phyloP scores from a whole-genome alignment of 2,888 invertebrate genomes.

The Girardia tigrina region DNA sequence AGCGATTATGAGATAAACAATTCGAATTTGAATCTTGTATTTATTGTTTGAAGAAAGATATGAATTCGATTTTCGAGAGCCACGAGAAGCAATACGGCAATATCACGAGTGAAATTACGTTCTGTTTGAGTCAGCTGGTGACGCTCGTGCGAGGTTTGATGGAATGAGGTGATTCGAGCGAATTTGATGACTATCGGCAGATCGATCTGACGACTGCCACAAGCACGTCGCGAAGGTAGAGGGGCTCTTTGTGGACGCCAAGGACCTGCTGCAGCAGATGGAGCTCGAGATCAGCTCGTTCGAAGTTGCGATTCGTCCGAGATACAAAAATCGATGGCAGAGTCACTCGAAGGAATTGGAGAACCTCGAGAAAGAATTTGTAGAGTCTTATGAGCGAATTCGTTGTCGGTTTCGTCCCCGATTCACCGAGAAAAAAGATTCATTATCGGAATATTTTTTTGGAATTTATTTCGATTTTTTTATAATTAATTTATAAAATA shows the following conservation, averaged over 20 bases:
- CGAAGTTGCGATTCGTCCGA: conserved; percentile 29
- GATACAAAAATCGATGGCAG: conserved; percentile 33
- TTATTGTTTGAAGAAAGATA: too few relatives aligned
- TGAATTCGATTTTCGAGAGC: background rate
- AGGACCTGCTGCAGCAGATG: conserved; percentile 33
- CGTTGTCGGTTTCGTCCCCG: too few relatives aligned
- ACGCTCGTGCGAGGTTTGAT: background rate
- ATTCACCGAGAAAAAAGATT: too few relatives aligned
- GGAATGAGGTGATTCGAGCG: background rate
- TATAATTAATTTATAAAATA: too few relatives aligned
- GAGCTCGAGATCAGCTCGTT: conserved; percentile 32
- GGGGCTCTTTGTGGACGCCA: conserved; percentile 28
- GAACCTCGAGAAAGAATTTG: conserved; percentile 33
- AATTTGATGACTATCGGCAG: background rate
- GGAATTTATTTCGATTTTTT: too few relatives aligned
- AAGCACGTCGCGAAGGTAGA: conserved; percentile 11
- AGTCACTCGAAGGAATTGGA: conserved; percentile 35
- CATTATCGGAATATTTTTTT: too few relatives aligned
- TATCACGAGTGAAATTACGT: conserved; percentile 1
- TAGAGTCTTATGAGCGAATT: too few relatives aligned
- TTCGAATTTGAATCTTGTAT: too few relatives aligned
- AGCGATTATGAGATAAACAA: too few relatives aligned
- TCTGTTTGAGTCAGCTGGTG: background rate
- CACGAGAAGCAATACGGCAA: background rate
- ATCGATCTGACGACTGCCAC: background rate